Conservation (phyloP, 1,140 invertebrate species). For the Cyclina sinensis region DNA sequence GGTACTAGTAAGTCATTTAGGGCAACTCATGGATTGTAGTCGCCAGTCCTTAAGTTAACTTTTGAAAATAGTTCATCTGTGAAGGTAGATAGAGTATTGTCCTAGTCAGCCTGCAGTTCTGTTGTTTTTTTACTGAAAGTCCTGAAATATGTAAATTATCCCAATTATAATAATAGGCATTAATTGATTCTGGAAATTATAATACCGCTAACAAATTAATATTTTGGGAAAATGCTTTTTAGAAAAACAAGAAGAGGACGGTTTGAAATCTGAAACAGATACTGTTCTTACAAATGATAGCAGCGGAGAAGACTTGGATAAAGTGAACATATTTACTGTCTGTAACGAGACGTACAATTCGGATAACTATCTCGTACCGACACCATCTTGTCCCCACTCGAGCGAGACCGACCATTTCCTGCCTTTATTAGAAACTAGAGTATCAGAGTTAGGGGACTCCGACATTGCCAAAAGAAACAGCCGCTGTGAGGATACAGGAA, state of each 20-base stretch:
- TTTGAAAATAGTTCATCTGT: too few species aligned
- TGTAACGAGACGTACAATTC: conserved; percentile 47
- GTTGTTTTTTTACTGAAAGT: too few species aligned
- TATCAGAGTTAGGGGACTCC: background rate
- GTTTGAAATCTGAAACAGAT: background rate
- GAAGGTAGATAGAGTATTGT: too few species aligned
- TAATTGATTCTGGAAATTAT: too few species aligned
- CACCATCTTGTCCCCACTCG: background rate
- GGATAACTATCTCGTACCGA: conserved; percentile 46
- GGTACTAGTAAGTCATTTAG: too few species aligned
- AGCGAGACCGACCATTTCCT: background rate
- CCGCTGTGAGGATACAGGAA: background rate
- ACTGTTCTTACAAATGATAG: background rate
- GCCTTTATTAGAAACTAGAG: background rate
- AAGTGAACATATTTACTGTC: conserved; percentile 7
- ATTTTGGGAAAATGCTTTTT: too few species aligned
- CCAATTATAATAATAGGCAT: too few species aligned
- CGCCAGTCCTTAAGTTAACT: too few species aligned
- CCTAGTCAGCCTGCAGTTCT: too few species aligned
- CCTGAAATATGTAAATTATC: too few species aligned
- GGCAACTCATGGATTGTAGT: too few species aligned
- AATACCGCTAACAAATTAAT: too few species aligned
- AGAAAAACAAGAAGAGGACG: background rate
- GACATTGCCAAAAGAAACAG: background rate
- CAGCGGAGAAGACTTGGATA: background rate